phyloP scores from a whole-genome alignment of 2,888 invertebrate species.

The Mamestra brassicae region DNA sequence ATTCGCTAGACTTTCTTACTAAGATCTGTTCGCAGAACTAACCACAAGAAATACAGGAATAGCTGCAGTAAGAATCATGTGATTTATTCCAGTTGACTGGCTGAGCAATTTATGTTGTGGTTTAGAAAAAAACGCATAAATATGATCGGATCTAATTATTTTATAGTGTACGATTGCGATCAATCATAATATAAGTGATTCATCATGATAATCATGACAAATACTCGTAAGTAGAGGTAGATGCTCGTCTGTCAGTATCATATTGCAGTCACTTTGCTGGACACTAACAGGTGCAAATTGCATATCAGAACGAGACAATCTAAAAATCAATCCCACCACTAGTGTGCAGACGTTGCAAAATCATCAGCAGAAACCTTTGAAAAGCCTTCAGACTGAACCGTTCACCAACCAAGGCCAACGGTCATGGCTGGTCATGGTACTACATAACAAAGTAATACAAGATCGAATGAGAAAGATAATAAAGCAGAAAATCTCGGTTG shows the following conservation, averaged over 20 bases:
- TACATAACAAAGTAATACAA: constrained; percentile 73
- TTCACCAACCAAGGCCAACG: constrained; percentile 86
- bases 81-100: constrained; percentile 41
- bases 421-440: constrained; percentile 87
- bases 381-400: constrained; percentile 80
- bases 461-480: constrained; percentile 64
- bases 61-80: constrained; percentile 37
- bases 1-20: background rate
- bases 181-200: constrained; percentile 34
- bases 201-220: constrained; percentile 21
- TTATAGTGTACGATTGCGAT: constrained; percentile 32
- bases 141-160: constrained; percentile 30
- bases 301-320: constrained; percentile 31
- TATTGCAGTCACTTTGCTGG: constrained; percentile 18
- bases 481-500: constrained; percentile 42
- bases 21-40: constrained; percentile 1
- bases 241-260: constrained; percentile 11
- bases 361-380: constrained; percentile 77
- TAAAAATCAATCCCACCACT: constrained; percentile 54
- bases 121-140: constrained; percentile 21
- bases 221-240: background rate
- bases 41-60: constrained; percentile 35
- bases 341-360: constrained; percentile 79
- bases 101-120: constrained; percentile 42
- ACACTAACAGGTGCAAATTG: constrained; percentile 24